Base-by-base conservation (phyloP, 2,888 invertebrate species). In the Drosophila diplacantha region DNA sequence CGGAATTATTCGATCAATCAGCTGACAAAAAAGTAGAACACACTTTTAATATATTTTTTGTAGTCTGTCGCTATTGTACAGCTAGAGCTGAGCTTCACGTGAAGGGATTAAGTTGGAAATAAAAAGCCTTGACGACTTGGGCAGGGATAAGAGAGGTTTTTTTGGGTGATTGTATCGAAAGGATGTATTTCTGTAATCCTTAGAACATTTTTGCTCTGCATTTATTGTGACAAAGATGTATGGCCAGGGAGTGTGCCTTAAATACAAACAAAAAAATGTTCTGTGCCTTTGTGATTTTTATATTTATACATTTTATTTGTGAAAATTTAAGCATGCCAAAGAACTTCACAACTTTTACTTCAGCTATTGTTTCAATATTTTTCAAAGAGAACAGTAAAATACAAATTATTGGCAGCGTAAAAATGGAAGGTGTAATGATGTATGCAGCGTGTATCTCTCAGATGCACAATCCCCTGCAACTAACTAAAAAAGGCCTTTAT, bases 1-100 rank as follows among this genome's bases (percentile, higher is more conserved):
- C n/a, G 50, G 50, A 34, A 50, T 26, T 50, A 54, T 50, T 34
- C 11, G 22, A 54, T 49, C 31, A 44, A 44, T 44, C 44, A 44
- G 44, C 29, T 44, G 29, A 50, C 24, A 34, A 31, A 26, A 50
- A 32, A 50, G 8, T 14, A 29, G 18, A 18, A 29, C 18, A 29
- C 29, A 29, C 14, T 29, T 44, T 29, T 29, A 44, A 29, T 44
- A 44, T 29, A 22, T n/a, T 26, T 50, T 11, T 20, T 18, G 18
- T 5, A 22, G 18, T 11, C 24, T 26, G 44, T 3, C 29, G 29
- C 44, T 18, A 29, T 54, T 50, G 54, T 34, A 18, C 24, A 51
- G 24, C 51, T 34, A 50, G 50, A 26, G 50, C 51, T 24, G 50
- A 18, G 11, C 5, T 24, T 12, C 11, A 50, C 11, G 32, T 18